These are phyloP conservation scores for Sebastes trivittatus DNA, from an alignment of 2,797 vertebrate species.

Conservation along the genomic window DNA sequence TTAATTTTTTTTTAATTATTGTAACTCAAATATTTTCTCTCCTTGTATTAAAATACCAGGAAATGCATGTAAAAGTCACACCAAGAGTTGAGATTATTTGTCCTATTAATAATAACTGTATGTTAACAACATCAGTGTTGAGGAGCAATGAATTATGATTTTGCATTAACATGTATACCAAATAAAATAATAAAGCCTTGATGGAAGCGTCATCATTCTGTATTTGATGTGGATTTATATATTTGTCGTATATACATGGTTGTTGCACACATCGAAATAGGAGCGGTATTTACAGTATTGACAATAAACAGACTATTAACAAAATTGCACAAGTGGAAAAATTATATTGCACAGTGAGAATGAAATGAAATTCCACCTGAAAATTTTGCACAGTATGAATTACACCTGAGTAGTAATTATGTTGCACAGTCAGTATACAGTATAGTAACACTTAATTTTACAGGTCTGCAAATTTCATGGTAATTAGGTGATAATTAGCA, in stretches of 20 bases:
- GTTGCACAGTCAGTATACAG: no score
- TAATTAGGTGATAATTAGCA: no score
- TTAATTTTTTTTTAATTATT: background rate
- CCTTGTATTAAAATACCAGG: background rate
- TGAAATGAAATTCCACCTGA: no score
- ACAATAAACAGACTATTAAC: no score
- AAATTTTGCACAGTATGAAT: no score
- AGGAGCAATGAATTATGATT: background rate
- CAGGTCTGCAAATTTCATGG: no score
- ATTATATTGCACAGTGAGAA: no score
- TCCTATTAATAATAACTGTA: background rate
- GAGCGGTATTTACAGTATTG: no score
- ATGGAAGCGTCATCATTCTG: background rate
- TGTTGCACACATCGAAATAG: background rate
- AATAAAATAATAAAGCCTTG: constrained; percentile 1
- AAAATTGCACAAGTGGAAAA: no score
- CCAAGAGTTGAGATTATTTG: background rate
- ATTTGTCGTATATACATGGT: background rate
- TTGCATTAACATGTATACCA: background rate
- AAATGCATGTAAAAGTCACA: background rate
- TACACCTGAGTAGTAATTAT: no score
- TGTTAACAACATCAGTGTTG: background rate
- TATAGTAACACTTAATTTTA: no score
- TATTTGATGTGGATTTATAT: background rate
- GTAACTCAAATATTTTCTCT: background rate